These are phyloP conservation scores for Bufo gargarizans DNA, from an alignment of 2,113 vertebrate species.

Conservation along the genomic window DNA sequence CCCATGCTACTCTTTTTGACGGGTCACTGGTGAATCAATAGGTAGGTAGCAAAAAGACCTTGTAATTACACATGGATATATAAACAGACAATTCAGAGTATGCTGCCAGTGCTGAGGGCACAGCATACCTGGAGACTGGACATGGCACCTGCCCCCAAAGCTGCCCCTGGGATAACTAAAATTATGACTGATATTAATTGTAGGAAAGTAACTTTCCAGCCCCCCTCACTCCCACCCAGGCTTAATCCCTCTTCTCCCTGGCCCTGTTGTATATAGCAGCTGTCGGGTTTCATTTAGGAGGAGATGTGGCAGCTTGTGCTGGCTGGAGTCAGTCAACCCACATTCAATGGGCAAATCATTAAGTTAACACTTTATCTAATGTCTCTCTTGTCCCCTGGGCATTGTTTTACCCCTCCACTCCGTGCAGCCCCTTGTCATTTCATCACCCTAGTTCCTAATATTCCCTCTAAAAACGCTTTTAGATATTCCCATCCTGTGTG, in stretches of 20 bases:
- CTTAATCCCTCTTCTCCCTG: constrained; percentile 81
- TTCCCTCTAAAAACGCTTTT: not conserved
- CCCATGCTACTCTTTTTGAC: constrained; percentile 99
- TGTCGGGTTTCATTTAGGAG: constrained; percentile 83
- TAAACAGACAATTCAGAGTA: constrained; percentile 24
- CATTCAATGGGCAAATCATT: constrained; percentile 86
- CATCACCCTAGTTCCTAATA: not conserved
- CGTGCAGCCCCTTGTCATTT: constrained; percentile 1
- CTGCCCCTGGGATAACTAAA: not conserved
- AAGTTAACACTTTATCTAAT: constrained; percentile 93
- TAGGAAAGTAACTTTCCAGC: constrained; percentile 59
- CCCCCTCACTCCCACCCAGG: constrained; percentile 52
- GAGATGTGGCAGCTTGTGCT: constrained; percentile 84
- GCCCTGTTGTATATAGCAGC: constrained; percentile 82
- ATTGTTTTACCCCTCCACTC: constrained; percentile 76
- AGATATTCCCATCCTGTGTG: not conserved
- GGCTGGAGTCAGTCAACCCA: constrained; percentile 81
- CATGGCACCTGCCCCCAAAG: not conserved
- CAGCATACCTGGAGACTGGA: not conserved
- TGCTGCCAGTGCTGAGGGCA: constrained; percentile 58
- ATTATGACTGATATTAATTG: constrained; percentile 61
- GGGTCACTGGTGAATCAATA: constrained; percentile 97
- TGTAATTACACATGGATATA: constrained; percentile 85
- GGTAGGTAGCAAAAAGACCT: constrained; percentile 92
- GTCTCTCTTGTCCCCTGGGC: constrained; percentile 76